Evolutionary conservation across 2,797 vertebrate species (phyloP), one percentile per base, ranked within the genome.

Genomic region (Pitangus sulphuratus): DNA sequence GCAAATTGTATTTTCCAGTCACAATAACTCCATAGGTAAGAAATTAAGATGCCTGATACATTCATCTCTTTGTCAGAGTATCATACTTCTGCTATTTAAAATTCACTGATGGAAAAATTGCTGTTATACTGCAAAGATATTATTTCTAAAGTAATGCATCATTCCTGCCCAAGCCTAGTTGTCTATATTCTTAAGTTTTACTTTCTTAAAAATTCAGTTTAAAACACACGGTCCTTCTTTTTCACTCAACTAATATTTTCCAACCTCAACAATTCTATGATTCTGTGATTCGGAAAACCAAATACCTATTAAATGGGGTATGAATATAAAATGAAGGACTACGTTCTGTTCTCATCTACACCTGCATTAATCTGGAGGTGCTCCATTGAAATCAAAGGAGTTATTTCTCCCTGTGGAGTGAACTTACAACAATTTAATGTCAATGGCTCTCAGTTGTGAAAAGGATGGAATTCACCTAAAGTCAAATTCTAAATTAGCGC

Each of bases 11-110:
- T 83, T 87, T 95, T 93, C 26, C 37, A 66, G 78, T 84, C 75
- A 74, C 24, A 84, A 45, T 84, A 86, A 60, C 33, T 75, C 58
- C 15, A 60, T 35, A 45, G 57, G 44, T 61, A 40, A 87, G 56
- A 90, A 93, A 94, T 90, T 65, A 93, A 69, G n/a, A 58, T 84
- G 39, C 78, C 65, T 71, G 50, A 84, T 68, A n/a, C 14, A 65
- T 86, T 84, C 12, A 61, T 87, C 20, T 68, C 26, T 44, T 10
- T 86, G 74, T 76, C 79, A 91, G 44, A 61, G 44, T 28, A 79
- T 76, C 62, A 87, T 47, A 39, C 28, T 91, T 44, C 70, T 91
- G 26, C 45, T 58, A 40, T 61, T 90, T 92, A 80, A 81, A 88
- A 93, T 62, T 91, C 57, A 76, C 39, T 11, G 33, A 64, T 47